Percentiles rank a stretch among this genome's conserved stretches.
Evolutionary conservation across 2,113 vertebrate genomes (phyloP).

Genomic region (Strix aluco): DNA sequence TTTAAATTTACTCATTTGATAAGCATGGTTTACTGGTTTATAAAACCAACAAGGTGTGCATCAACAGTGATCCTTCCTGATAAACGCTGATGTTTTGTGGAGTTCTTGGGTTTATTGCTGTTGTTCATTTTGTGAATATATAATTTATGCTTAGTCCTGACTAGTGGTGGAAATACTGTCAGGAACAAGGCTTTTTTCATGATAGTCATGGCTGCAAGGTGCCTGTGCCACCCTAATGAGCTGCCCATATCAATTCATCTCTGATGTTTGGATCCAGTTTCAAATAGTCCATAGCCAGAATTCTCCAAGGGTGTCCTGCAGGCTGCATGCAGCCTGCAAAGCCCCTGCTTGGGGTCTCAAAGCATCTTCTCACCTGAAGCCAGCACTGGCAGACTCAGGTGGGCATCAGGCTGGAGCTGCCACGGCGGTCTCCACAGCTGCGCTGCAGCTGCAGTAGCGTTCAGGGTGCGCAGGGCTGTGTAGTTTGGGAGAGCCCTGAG

Average conservation of each 20-base stretch:
- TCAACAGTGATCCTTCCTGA: not conserved
- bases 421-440: not conserved
- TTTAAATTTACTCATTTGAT: not conserved
- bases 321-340: not conserved
- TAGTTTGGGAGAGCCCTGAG: not conserved
- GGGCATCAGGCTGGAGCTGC: not conserved
- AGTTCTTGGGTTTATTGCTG: not conserved
- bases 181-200: not conserved
- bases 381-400: not conserved
- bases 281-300: not conserved
- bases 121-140: not conserved
- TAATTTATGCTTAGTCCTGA: not conserved
- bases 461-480: no score
- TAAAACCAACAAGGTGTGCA: not conserved
- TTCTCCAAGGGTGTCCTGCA: not conserved
- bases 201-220: not conserved
- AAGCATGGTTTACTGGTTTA: not conserved
- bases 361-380: not conserved
- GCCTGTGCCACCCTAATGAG: not conserved
- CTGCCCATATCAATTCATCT: not conserved
- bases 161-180: not conserved
- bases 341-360: not conserved
- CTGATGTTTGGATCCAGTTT: not conserved
- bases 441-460: fast-evolving
- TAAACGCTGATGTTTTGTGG: not conserved